phyloP scores from a whole-genome alignment of 1,140 invertebrate species.

The Pseudachorutes palmiensis region DNA sequence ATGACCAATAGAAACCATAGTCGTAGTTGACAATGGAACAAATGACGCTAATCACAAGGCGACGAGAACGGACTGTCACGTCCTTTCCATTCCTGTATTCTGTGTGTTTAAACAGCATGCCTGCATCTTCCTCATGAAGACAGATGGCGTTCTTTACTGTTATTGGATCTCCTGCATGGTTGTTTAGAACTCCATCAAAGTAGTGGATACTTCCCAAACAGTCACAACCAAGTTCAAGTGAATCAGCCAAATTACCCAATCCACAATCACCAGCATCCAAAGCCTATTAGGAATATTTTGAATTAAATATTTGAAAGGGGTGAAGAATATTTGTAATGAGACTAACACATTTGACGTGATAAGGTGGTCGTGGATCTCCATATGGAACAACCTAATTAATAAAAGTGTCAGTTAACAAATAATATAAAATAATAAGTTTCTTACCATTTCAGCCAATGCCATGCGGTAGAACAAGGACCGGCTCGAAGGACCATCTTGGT shows the following conservation, averaged over 20 bases:
- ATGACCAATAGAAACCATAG: conserved; percentile 34
- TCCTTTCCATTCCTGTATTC: conserved; percentile 31
- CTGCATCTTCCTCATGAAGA: conserved; percentile 34
- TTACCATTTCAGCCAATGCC: conserved; percentile 26
- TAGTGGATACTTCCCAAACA: conserved; percentile 31
- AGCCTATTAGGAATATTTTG: neutral
- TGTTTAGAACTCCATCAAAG: conserved; percentile 29
- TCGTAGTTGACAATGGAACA: conserved; percentile 31
- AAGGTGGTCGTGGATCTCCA: conserved; percentile 30
- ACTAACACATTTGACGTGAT: conserved; percentile 32
- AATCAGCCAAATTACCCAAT: conserved; percentile 31
- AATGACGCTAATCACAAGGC: conserved; percentile 30
- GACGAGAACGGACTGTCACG: conserved; percentile 15
- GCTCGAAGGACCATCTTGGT: conserved; percentile 22
- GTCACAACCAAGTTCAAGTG: conserved; percentile 31
- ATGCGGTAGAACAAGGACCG: conserved; percentile 29
- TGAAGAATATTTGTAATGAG: neutral
- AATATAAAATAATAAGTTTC: no score
- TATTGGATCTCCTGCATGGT: conserved; percentile 26
- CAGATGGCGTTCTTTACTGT: conserved; percentile 32
- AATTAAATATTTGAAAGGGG: neutral
- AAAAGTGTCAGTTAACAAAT: no score
- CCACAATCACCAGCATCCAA: conserved; percentile 26
- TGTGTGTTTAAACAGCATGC: conserved; percentile 27
- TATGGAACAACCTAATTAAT: conserved; percentile 36